Evolutionary conservation across 2,113 vertebrate species (phyloP).

Genomic region (Eublepharis macularius): DNA sequence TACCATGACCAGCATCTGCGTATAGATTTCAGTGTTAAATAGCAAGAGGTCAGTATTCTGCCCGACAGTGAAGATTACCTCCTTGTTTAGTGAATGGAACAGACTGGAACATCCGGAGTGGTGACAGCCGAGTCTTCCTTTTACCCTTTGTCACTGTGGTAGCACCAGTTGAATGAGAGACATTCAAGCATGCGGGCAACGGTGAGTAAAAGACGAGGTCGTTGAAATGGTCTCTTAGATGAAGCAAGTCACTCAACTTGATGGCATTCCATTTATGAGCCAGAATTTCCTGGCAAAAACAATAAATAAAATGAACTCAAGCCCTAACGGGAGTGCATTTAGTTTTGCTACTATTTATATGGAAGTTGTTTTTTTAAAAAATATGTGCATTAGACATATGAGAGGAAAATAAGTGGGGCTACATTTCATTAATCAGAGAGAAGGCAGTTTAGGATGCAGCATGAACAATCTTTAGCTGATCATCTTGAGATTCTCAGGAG

Average conservation of each 20-base stretch:
- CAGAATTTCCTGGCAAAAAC: constrained; percentile 28
- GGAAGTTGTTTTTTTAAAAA: constrained; percentile 14
- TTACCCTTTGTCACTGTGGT: constrained; percentile 73
- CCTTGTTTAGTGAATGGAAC: constrained; percentile 67
- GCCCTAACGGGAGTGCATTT: constrained; percentile 34
- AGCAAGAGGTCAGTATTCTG: constrained; percentile 44
- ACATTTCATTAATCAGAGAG: constrained; percentile 38
- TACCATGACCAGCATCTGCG: constrained; percentile 30
- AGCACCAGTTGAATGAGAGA: constrained; percentile 85
- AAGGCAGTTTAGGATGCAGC: constrained; percentile 55
- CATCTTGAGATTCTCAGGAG: constrained; percentile 18
- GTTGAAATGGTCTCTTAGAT: constrained; percentile 54
- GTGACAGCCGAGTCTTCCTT: constrained; percentile 68
- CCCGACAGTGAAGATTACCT: constrained; percentile 63
- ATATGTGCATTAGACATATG: not conserved
- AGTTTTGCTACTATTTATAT: constrained; percentile 56
- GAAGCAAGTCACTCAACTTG: constrained; percentile 48
- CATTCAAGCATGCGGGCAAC: constrained; percentile 87
- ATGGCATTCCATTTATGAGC: constrained; percentile 35
- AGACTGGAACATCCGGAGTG: constrained; percentile 69
- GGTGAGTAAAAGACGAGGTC: constrained; percentile 82
- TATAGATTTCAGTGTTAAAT: constrained; percentile 53
- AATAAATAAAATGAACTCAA: constrained; percentile 9
- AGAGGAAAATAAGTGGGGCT: constrained; percentile 26
- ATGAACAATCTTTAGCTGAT: not conserved